Conservation (phyloP, 1,140 invertebrate species). For the Mizuhopecten yessoensis region DNA sequence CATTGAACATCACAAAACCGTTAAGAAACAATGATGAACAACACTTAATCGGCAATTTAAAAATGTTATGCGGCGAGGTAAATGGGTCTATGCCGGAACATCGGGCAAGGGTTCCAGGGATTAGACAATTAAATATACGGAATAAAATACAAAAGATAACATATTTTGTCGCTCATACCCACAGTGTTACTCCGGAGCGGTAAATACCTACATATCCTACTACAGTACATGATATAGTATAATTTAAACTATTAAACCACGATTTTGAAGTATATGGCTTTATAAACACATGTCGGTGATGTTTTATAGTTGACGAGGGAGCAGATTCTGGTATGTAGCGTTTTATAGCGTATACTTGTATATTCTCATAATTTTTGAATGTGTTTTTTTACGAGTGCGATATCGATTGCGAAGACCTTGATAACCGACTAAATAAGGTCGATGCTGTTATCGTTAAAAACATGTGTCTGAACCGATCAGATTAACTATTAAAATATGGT, state of each 20-base stretch:
- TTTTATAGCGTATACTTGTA: background rate
- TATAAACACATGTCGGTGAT: background rate
- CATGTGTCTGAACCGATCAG: background rate
- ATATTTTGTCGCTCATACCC: conserved; percentile 10
- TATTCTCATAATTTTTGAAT: background rate
- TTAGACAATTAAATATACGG: conserved; percentile 35
- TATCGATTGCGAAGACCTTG: background rate
- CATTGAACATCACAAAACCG: background rate
- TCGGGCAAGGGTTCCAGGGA: background rate
- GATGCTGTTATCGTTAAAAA: background rate
- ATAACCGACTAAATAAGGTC: background rate
- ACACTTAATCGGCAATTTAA: background rate
- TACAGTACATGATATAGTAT: background rate
- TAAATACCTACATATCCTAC: background rate
- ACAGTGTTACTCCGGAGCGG: background rate
- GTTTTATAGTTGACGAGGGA: background rate
- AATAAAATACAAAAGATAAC: background rate
- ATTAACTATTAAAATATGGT: background rate
- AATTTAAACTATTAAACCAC: background rate
- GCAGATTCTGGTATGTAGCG: background rate
- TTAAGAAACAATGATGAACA: background rate
- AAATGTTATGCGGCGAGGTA: background rate
- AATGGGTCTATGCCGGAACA: background rate
- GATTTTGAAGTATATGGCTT: background rate
- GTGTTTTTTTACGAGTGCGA: background rate